Conservation (phyloP, 2,888 invertebrate genomes). For the Caenorhabditis sp. region DNA sequence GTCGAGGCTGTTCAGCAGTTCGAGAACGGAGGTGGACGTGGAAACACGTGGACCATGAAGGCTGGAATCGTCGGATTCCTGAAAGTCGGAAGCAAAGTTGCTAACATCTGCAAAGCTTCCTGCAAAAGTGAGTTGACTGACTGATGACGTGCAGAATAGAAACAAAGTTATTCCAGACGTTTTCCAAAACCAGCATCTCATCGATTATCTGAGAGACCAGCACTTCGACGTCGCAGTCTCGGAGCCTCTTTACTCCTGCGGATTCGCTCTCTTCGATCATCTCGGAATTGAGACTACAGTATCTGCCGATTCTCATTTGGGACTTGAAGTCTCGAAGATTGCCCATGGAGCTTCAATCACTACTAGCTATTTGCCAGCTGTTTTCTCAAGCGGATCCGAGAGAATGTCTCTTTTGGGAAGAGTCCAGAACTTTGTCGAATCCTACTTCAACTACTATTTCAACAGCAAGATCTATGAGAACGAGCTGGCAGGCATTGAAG, state of each 20-base stretch:
- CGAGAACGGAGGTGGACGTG: constrained; percentile 36
- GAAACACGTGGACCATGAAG: constrained; percentile 50
- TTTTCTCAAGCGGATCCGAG: constrained; percentile 49
- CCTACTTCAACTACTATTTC: constrained; percentile 57
- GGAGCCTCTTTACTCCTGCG: constrained; percentile 69
- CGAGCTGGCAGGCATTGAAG: constrained; percentile 27
- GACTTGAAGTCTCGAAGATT: constrained; percentile 42
- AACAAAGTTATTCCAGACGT: constrained; percentile 44
- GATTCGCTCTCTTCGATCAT: constrained; percentile 60
- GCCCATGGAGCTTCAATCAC: constrained; percentile 56
- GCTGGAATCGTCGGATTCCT: constrained; percentile 51
- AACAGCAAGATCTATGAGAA: constrained; percentile 47
- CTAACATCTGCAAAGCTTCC: constrained; percentile 48
- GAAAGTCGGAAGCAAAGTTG: constrained; percentile 43
- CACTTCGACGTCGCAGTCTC: constrained; percentile 72
- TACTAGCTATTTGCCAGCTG: constrained; percentile 50
- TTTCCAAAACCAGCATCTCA: constrained; percentile 60
- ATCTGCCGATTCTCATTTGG: constrained; percentile 47
- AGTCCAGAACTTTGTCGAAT: constrained; percentile 45
- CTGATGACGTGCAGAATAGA: neutral
- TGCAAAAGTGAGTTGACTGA: constrained; percentile 44
- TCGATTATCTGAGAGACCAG: constrained; percentile 61
- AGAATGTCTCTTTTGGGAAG: constrained; percentile 39
- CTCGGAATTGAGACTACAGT: constrained; percentile 54
- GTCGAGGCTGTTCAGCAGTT: constrained; percentile 25